Base-by-base conservation (phyloP, 2,888 invertebrate genomes). In the Andrena bucephala region DNA sequence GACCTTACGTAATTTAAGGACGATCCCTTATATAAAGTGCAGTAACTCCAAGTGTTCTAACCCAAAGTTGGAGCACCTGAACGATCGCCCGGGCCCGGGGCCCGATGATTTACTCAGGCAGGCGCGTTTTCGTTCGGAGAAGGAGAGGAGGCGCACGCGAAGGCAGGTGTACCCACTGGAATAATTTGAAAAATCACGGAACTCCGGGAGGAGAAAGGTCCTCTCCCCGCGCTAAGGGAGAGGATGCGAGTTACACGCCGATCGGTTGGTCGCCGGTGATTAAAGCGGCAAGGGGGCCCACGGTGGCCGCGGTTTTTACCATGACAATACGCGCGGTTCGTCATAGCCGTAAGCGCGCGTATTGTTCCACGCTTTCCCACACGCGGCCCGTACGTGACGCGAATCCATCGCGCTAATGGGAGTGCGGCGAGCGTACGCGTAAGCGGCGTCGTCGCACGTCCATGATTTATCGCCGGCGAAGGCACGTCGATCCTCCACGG, bases 331-430 rank as follows among this genome's bases (percentile, higher is more conserved):
- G 8, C 69, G 62, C 36, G 76, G 77, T 86, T 85, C 88, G 84
- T 87, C 88, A 82, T 82, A 81, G 80, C 36, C 69, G 74, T 70
- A 65, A 81, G 65, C 81, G 79, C 79, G 79, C 79, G 85, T 87
- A 91, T 91, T 91, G 90, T 91, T 87, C 90, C 83, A 79, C 77
- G 85, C 65, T 90, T 89, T 91, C 90, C 88, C 92, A 91, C 91
- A 91, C 88, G 90, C 89, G 89, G 86, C 79, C 84, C 63, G 81
- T 89, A 92, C 91, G 91, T 91, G 91, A 90, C 85, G 86, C 85
- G 91, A 90, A 92, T 92, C 83, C 84, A 77, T 87, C 86, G 86
- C 78, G 87, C 85, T 90, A 90, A 92, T 91, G 87, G 85, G 84
- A 89, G 77, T 81, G 87, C 76, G 82, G 74, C 52, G 68, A 71